Evolutionary conservation across 1,140 invertebrate species (phyloP), one percentile per base, ranked within the genome.

Genomic region (Latrodectus geometricus): DNA sequence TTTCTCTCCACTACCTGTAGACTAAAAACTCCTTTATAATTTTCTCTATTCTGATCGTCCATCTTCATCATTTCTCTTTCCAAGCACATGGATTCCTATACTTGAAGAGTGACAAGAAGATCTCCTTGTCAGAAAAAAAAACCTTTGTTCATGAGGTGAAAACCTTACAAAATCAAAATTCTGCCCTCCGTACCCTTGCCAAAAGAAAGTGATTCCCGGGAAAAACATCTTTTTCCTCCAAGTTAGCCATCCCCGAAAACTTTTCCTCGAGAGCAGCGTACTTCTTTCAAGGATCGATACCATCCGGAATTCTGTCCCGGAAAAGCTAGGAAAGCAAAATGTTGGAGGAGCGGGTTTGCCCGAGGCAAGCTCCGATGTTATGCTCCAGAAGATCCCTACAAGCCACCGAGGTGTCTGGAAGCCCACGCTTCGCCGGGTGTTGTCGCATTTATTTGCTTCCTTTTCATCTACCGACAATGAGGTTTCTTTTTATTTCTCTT

Each of bases 361-460:
- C 17, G 68, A n/a, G 68, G 68, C 68, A 69, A 61, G 68, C 21
- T 69, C 68, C 21, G 68, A 14, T 14, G 68, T 11, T 11, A 20
- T n/a, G 68, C 68, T 69, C 11, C 9, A 65, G 68, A n/a, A 20
- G n/a, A 69, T n/a, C 68, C 68, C 11, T 23, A 14, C 68, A 21
- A 69, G 68, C 68, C 68, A 69, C 68, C 7, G 9, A 69, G 68
- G 68, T 69, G 68, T 69, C 68, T 35, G 35, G 68, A n/a, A 69
- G 20, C 11, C 68, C 68, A 69, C 68, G 68, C 68, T 69, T 20
- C 68, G 20, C 0, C 21, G 68, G 9, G 5, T 69, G 68, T 61
- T 69, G 68, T 69, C 68, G 68, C 68, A 69, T 69, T 21, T 21
- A 69, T 69, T 69, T 69, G 68, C 68, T 69, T 23, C n/a, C 68